Conservation (phyloP, 2,797 vertebrate species). For the Danio kyathit region DNA sequence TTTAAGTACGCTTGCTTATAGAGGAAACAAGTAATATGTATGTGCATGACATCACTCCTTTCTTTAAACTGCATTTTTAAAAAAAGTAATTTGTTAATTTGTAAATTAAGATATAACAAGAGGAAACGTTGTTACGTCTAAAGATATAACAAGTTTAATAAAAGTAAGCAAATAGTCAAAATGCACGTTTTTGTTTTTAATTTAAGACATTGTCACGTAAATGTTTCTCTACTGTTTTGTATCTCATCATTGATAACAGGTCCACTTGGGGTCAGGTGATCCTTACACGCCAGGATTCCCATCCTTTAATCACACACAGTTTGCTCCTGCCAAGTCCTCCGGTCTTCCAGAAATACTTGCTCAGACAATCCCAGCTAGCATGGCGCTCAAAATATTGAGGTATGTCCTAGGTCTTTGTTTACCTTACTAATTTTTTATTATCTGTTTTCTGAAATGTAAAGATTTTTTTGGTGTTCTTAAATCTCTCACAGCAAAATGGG, state of each 20-base stretch:
- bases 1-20: too few species aligned
- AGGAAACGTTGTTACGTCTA: too few species aligned
- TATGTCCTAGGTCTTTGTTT: slow-evolving; percentile 66
- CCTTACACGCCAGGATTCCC: slow-evolving; percentile 96
- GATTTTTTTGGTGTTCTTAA: neutral
- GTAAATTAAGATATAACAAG: too few species aligned
- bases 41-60: too few species aligned
- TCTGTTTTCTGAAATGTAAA: neutral
- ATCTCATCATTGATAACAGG: slow-evolving; percentile 74
- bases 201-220: too few species aligned
- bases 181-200: too few species aligned
- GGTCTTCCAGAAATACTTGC: slow-evolving; percentile 89
- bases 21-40: too few species aligned
- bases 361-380: slow-evolving; percentile 83
- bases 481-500: slow-evolving; percentile 78
- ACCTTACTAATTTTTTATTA: neutral
- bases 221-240: too few species aligned
- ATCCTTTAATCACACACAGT: slow-evolving; percentile 95
- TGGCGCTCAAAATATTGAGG: slow-evolving; percentile 74
- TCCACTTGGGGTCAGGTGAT: slow-evolving; percentile 93
- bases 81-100: too few species aligned
- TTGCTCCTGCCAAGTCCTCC: slow-evolving; percentile 85
- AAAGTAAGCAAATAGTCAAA: too few species aligned
- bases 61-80: too few species aligned
- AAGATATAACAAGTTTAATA: neutral